Percentiles rank a stretch among this genome's conserved stretches.
Conservation (phyloP, 2,888 invertebrate species). For the Myopa testacea region DNA sequence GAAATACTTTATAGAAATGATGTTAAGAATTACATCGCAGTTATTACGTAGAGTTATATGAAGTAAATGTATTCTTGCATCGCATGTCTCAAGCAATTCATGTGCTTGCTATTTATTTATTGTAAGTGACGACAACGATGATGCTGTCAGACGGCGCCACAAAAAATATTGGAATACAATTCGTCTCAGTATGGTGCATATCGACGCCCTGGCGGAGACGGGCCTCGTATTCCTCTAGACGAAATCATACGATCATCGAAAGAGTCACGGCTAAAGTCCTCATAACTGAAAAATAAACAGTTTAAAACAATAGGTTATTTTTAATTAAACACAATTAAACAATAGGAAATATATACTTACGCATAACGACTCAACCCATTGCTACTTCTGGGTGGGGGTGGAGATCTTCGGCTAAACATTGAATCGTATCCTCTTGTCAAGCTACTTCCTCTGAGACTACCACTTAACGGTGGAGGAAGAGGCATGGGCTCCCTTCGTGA, state of each 20-base stretch:
- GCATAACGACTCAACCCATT: constrained; percentile 68
- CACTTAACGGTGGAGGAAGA: constrained; percentile 76
- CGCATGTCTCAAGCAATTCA: too few relatives aligned
- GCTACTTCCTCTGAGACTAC: constrained; percentile 70
- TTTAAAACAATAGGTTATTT: not conserved
- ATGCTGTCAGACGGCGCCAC: constrained; percentile 11
- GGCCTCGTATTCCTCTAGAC: constrained; percentile 77
- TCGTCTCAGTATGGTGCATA: constrained; percentile 83
- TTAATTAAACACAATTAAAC: too few relatives aligned
- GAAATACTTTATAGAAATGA: constrained; percentile 1
- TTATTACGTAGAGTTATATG: not conserved
- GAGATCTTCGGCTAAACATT: constrained; percentile 85
- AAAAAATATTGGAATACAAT: constrained; percentile 50
- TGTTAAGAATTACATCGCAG: not conserved
- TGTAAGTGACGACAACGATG: not conserved
- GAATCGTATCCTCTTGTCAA: constrained; percentile 76
- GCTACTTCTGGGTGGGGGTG: constrained; percentile 72
- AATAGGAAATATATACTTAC: constrained; percentile 51
- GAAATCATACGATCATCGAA: constrained; percentile 81
- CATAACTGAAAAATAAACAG: constrained; percentile 75
- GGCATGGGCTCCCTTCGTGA: constrained; percentile 82
- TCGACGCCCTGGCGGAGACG: constrained; percentile 85
- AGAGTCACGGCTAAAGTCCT: constrained; percentile 89
- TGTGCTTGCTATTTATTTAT: constrained; percentile 8
- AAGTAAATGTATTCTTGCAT: too few relatives aligned